Percentiles rank a stretch among this genome's conserved stretches.
Evolutionary conservation across 2,888 invertebrate genomes (phyloP).

Genomic region (Blastobasis lacticolella): DNA sequence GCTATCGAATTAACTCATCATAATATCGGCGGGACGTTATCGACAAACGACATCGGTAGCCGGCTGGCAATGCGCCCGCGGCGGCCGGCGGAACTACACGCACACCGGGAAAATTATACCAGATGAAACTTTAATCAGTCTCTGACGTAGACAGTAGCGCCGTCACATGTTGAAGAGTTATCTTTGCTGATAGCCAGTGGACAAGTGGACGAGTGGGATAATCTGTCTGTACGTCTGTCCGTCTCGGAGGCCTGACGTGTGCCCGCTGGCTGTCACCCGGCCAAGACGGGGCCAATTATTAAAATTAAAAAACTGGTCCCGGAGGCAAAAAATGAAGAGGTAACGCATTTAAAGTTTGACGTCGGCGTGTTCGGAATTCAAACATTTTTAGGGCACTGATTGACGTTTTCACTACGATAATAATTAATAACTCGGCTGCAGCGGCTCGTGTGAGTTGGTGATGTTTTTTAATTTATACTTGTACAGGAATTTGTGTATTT

Average conservation of each 20-base stretch:
- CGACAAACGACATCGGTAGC: conserved; percentile 51
- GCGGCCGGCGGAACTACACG: background rate
- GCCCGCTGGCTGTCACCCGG: conserved; percentile 23
- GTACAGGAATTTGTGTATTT: too few relatives aligned
- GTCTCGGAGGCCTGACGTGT: conserved; percentile 16
- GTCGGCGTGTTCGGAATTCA: conserved; percentile 6
- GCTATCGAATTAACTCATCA: conserved; percentile 63
- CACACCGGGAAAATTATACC: conserved; percentile 1
- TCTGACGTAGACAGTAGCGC: background rate
- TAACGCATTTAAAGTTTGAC: background rate
- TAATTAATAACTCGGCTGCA: too few relatives aligned
- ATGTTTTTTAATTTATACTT: too few relatives aligned
- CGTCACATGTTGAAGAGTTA: background rate
- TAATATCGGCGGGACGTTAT: conserved; percentile 42
- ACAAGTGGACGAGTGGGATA: too few relatives aligned
- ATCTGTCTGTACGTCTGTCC: conserved; percentile 3
- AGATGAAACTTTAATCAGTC: background rate
- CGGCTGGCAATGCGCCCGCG: background rate
- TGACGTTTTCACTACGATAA: too few relatives aligned
- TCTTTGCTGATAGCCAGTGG: background rate
- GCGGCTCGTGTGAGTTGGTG: too few relatives aligned
- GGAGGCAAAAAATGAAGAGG: background rate
- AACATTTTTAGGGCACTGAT: background rate
- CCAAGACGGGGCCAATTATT: conserved; percentile 4
- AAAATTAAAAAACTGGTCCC: conserved; percentile 1